Percentiles rank a stretch among this genome's conserved stretches.
phyloP scores from a whole-genome alignment of 2,888 invertebrate species.

The Ormyrus thymus region DNA sequence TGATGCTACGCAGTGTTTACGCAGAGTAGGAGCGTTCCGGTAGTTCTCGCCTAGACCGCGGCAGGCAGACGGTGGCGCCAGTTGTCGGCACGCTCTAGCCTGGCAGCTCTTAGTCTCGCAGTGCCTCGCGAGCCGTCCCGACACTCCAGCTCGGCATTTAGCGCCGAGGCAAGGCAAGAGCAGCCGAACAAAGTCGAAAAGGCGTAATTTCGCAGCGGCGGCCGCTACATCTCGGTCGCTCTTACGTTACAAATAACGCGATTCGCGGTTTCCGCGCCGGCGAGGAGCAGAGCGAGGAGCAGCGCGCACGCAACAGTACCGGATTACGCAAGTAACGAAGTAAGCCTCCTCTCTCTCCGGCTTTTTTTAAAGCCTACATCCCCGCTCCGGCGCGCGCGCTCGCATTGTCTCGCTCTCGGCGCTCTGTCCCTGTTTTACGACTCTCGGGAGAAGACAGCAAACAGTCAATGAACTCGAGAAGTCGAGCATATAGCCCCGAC shows the following conservation, averaged over 20 bases:
- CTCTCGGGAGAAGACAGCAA: conserved; percentile 50
- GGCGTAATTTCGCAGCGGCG: conserved; percentile 1
- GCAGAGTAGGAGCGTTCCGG: conserved; percentile 18
- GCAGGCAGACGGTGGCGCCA: conserved; percentile 65
- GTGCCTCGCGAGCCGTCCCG: background rate
- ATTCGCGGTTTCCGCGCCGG: conserved; percentile 15
- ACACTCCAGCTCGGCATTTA: conserved; percentile 17
- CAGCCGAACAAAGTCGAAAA: conserved; percentile 7
- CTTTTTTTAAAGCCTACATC: conserved; percentile 31
- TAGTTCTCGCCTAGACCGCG: conserved; percentile 60
- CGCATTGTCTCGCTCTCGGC: conserved; percentile 48
- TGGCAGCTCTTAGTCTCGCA: background rate
- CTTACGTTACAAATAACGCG: conserved; percentile 24
- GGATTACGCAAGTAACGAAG: conserved; percentile 53
- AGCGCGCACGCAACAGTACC: conserved; percentile 31
- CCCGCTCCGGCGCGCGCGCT: background rate
- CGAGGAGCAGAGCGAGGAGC: background rate
- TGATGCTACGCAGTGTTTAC: background rate
- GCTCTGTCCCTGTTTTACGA: conserved; percentile 55
- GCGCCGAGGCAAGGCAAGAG: conserved; percentile 3
- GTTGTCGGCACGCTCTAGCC: conserved; percentile 61
- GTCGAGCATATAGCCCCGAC: conserved; percentile 55
- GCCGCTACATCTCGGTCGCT: background rate
- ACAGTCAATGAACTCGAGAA: conserved; percentile 63
- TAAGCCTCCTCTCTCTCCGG: conserved; percentile 23